Evolutionary conservation across 2,113 vertebrate genomes (phyloP), one percentile per base, ranked within the genome.

Genomic region (Sterrhoptilus dennistouni): DNA sequence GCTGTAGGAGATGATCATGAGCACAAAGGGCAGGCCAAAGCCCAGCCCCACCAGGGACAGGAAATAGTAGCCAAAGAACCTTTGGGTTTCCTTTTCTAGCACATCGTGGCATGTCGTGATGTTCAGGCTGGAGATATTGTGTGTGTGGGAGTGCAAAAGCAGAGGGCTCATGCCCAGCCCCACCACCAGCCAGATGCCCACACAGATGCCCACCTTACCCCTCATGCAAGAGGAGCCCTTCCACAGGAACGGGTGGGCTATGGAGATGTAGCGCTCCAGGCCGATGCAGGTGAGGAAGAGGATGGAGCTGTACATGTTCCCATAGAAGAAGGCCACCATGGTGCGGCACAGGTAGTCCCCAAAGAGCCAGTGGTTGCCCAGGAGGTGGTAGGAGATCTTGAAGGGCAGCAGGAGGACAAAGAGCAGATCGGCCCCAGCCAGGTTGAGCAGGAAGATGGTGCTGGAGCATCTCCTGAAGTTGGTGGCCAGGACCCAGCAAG

Each of bases 241-340:
- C 68, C 95, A 90, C 18, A 87, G 44, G 42, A 98, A 97, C 0
- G 91, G 96, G 71, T 97, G 96, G 10, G 88, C 85, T 40, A 98
- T 33, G 1, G 95, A 95, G 66, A 97, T 15, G 81, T 97, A 97
- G 17, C 95, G 87, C 45, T 98, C 97, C 84, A 96, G 81, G 18
- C 96, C 83, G 0, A 98, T 90, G 69, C 96, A 97, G 61, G 93
- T 97, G 69, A 97, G 96, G 74, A 98, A 97, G 31, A 97, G 82
- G 64, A 97, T 91, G 71, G 97, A 97, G 80, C 96, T 57, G 49
- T 97, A 98, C 96, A 98, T 95, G 60, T 97, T 96, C 22, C 96
- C 96, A 0, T 97, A 97, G 94, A 98, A 97, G 21, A 78, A 31
- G 19, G 97, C 94, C 40, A 94, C 71, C 65, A 79, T 80, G 35